Evolutionary conservation across 2,113 vertebrate species (phyloP).

Genomic region (Albula goreensis): DNA sequence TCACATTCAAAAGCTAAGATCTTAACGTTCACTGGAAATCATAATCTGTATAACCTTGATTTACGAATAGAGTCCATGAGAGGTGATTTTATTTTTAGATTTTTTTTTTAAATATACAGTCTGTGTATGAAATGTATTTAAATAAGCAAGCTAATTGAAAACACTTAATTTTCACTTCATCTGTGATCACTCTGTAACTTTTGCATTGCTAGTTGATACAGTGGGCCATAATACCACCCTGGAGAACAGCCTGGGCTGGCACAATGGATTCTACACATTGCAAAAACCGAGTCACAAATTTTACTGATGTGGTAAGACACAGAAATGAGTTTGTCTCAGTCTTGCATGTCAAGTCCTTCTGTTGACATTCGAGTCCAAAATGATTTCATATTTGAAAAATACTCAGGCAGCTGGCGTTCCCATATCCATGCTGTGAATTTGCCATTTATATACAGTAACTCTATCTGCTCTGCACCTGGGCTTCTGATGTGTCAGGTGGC

Average conservation of each 20-base stretch:
- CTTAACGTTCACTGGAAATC: too few relatives aligned
- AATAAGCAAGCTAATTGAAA: neutral
- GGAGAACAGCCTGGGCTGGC: neutral
- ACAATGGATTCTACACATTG: constrained; percentile 31
- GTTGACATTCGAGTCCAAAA: constrained; percentile 68
- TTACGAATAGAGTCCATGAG: too few relatives aligned
- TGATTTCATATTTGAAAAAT: constrained; percentile 73
- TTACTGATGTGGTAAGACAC: constrained; percentile 59
- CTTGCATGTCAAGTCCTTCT: constrained; percentile 72
- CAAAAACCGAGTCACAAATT: constrained; percentile 66
- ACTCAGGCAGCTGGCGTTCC: constrained; percentile 79
- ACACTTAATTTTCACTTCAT: neutral
- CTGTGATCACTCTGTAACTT: neutral
- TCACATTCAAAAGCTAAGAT: too few relatives aligned
- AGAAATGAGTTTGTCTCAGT: constrained; percentile 61
- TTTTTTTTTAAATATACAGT: constrained; percentile 63
- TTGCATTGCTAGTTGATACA: neutral
- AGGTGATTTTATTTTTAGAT: neutral
- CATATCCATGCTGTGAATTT: constrained; percentile 72
- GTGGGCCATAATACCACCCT: neutral
- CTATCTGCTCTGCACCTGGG: constrained; percentile 87
- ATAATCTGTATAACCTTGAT: too few relatives aligned
- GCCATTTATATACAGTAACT: constrained; percentile 73
- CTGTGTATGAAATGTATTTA: constrained; percentile 66
- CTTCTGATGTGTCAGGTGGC: constrained; percentile 78